Base-by-base conservation (phyloP, 2,888 invertebrate species). In the Chrysodeixis includens region DNA sequence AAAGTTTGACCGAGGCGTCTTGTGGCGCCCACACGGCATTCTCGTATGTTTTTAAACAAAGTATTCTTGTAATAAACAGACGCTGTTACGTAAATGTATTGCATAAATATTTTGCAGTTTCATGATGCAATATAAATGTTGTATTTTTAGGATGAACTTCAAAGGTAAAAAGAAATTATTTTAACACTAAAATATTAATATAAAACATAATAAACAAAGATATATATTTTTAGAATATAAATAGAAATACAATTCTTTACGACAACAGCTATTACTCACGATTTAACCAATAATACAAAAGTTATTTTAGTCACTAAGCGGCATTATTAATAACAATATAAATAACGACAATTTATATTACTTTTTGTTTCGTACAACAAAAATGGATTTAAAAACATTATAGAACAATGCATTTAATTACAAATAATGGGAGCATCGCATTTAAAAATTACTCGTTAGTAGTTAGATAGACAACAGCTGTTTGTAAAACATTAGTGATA, bases 1-100 rank as follows among this genome's bases (percentile, higher is more conserved):
- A 3, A 2, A n/a, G 7, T 26, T 26, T 35, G 54, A 64, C 58
- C 58, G 46, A 52, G n/a, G 3, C 57, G 26, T 26, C 53, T 26
- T 6, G 6, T 6, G 26, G 26, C 26, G 54, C 57, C 54, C 54
- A 58, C 54, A 22, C n/a, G 8, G 9, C 26, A 10, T 9, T 9
- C 10, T 20, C 18, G 44, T n/a, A 22, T 53, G 58, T 64, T 55
- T 58, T 44, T 16, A 63, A 63, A 62, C 53, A 63, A 32, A 20
- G 32, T 58, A 64, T 54, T 64, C 35, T 26, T 58, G 46, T 30
- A 30, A 57, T 30, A 58, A 58, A 58, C 64, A 54, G 22, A 26
- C 20, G 12, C 8, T 7, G 3, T 62, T 44, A 20, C 56, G 30
- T n/a, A 56, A 51, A 51, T 35, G 8, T 5, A 53, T 63, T 63